Conservation (phyloP, 2,113 vertebrate species). For the Malurus melanocephalus region DNA sequence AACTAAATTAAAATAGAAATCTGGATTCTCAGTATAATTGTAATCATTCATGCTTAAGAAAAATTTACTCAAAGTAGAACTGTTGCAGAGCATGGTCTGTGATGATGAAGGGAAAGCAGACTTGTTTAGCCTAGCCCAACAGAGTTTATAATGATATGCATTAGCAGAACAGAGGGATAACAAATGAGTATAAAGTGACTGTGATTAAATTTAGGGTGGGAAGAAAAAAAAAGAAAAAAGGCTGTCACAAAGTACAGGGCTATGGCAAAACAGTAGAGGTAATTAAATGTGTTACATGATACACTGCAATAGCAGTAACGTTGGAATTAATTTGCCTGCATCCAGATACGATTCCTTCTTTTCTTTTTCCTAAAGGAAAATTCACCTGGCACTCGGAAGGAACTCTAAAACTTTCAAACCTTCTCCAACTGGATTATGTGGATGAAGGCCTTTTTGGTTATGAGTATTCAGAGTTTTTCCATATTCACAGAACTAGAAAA, state of each 20-base stretch:
- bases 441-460: background rate
- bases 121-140: background rate
- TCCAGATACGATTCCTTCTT: background rate
- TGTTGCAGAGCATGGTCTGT: background rate
- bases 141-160: background rate
- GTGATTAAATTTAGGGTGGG: background rate
- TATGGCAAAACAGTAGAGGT: background rate
- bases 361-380: background rate
- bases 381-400: background rate
- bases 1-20: slow-evolving; percentile 30
- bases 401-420: background rate
- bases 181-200: background rate
- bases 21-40: background rate
- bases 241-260: background rate
- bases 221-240: background rate
- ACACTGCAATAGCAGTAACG: background rate
- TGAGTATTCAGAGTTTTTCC: background rate
- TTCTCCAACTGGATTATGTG: background rate
- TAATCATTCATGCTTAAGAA: background rate
- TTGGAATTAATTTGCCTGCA: background rate
- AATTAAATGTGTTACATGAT: background rate
- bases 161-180: slow-evolving; percentile 1
- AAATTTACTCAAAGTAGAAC: background rate
- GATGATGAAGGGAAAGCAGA: background rate
- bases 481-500: background rate